Evolutionary conservation across 2,888 invertebrate genomes (phyloP).

Genomic region (Tipula unca): DNA sequence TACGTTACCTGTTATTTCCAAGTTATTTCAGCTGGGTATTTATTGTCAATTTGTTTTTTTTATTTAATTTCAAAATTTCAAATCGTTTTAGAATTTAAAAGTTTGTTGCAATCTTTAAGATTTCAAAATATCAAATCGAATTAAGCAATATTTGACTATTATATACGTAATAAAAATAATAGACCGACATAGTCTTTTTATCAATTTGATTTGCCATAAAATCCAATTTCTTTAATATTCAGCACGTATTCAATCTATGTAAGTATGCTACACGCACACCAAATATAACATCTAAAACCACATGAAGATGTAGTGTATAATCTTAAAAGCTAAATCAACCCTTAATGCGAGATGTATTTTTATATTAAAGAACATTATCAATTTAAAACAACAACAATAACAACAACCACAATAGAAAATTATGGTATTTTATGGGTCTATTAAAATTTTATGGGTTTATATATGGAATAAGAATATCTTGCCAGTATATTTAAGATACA

Average conservation of each 20-base stretch:
- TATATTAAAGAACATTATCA: not conserved
- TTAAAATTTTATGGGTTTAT: not conserved
- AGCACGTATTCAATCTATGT: not conserved
- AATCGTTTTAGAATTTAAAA: too few species aligned
- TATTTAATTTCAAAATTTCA: too few species aligned
- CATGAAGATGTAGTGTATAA: too few species aligned
- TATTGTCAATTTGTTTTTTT: too few species aligned
- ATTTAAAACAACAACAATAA: not conserved
- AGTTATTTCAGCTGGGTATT: too few species aligned
- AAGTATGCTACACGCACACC: too few species aligned
- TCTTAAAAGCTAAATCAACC: not conserved
- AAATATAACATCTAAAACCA: not conserved
- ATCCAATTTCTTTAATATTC: not conserved
- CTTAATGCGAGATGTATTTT: not conserved
- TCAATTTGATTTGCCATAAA: not conserved
- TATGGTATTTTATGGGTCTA: not conserved
- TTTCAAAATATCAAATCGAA: too few species aligned
- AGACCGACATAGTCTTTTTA: too few species aligned
- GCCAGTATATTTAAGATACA: not conserved
- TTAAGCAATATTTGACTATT: too few species aligned
- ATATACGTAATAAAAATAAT: too few species aligned
- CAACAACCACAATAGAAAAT: not conserved
- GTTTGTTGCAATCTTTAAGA: too few species aligned
- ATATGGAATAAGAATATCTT: not conserved
- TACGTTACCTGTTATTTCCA: too few species aligned